Percentiles rank a stretch among this genome's conserved stretches.
Evolutionary conservation across 2,797 vertebrate genomes (phyloP).

Genomic region (Periophthalmus magnuspinnatus): DNA sequence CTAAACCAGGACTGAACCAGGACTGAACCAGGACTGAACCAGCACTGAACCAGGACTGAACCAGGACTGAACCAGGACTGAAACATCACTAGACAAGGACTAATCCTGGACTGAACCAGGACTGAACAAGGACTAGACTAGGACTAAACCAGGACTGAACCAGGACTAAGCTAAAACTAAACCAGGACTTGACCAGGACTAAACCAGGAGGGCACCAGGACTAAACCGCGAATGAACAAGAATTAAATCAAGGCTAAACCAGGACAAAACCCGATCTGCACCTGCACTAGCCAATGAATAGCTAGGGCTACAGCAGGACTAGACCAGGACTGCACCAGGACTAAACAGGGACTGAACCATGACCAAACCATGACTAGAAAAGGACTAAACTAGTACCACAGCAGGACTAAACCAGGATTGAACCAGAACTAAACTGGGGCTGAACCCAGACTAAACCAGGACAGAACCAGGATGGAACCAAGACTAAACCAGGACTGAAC

Average conservation of each 20-base stretch:
- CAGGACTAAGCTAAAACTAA: not conserved
- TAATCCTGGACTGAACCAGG: not conserved
- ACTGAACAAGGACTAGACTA: not conserved
- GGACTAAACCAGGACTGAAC: not conserved
- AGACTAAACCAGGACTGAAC: no score
- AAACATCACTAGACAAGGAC: not conserved
- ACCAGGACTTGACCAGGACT: not conserved
- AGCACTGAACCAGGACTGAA: not conserved
- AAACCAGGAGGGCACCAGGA: slow-evolving; percentile 1
- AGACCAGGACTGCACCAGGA: not conserved
- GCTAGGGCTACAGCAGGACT: not conserved
- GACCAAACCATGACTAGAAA: not conserved
- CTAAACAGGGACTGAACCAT: not conserved
- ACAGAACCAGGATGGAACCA: no score
- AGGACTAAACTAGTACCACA: not conserved
- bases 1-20: not conserved
- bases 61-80: not conserved
- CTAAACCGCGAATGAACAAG: no score
- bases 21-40: not conserved
- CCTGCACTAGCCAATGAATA: not conserved
- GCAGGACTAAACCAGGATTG: no score
- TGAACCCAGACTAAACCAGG: no score
- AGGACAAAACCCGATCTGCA: not conserved
- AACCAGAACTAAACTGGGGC: no score
- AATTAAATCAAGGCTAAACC: not conserved